Evolutionary conservation across 2,113 vertebrate genomes (phyloP), one percentile per base, ranked within the genome.

Genomic region (Pseudonaja textilis): DNA sequence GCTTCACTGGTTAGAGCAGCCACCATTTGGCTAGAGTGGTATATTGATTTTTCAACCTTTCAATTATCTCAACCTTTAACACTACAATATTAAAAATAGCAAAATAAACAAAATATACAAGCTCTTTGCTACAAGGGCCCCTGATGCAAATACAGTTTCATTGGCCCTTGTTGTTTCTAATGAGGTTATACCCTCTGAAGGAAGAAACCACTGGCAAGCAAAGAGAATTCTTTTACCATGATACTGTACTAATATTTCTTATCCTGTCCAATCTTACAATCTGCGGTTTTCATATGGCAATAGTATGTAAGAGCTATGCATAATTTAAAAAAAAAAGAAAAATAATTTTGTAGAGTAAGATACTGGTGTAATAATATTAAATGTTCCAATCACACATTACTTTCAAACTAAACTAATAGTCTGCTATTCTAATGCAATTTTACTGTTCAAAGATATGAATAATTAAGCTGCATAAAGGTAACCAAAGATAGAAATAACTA

Each of bases 401-500:
- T 59, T 92, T 54, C 26, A 26, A 12, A 42, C 81, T 91, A 86
- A 91, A 59, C 54, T 90, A 94, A 14, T 0, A 92, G 54, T 29
- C 90, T 92, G 54, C 69, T 92, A 89, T 88, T 94, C 14, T 94
- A 94, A 93, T 92, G 8, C 90, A 61, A 39, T 95, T 34, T 90
- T n/a, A 56, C 74, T 89, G 54, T 94, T 95, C 92, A 91, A 52
- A 23, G 69, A 91, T 90, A 91, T 93, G 94, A 54, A 85, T 81
- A 64, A 94, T 89, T 92, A 57, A 90, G 29, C 26, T 97, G 94
- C 54, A 96, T 39, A 95, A 93, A 97, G 88, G 69, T 69, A 96
- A 95, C 93, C 96, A 93, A 94, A 92, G 91, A 95, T 91, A 93
- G 95, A 97, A 97, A 96, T 95, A 96, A 91, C 88, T 91, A 90